A percentile compares a stretch with the other conserved stretches of the same genome.
Evolutionary conservation across 2,888 invertebrate genomes (phyloP).

Genomic region (Eristalis arbustorum): DNA sequence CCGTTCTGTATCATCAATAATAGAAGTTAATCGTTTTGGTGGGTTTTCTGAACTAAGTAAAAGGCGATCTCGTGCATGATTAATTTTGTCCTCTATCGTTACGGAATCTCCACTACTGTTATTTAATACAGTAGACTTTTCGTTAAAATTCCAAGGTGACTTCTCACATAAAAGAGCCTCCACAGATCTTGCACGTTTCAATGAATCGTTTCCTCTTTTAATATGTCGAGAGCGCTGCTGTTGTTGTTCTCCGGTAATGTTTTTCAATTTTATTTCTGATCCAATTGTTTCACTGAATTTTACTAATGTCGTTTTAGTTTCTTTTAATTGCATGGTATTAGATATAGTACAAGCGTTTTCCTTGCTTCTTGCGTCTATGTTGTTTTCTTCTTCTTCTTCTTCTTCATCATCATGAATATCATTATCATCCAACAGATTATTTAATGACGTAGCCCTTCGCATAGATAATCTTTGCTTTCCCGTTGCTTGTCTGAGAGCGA

Average conservation of each 20-base stretch:
- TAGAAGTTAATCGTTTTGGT: constrained; percentile 83
- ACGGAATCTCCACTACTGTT: constrained; percentile 68
- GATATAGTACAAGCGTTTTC: constrained; percentile 30
- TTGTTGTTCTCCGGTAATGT: not conserved
- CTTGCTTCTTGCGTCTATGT: constrained; percentile 30
- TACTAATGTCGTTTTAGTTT: not conserved
- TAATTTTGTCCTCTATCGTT: constrained; percentile 80
- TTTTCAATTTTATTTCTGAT: constrained; percentile 13
- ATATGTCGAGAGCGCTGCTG: constrained; percentile 78
- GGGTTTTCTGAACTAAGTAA: constrained; percentile 80
- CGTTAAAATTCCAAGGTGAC: constrained; percentile 77
- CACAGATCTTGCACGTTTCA: constrained; percentile 92
- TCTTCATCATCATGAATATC: constrained; percentile 77
- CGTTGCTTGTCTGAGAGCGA: constrained; percentile 89
- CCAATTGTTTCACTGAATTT: constrained; percentile 32
- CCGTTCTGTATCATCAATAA: constrained; percentile 87
- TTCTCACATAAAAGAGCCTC: constrained; percentile 89
- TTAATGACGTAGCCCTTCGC: constrained; percentile 91
- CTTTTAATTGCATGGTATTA: not conserved
- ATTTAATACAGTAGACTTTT: constrained; percentile 41
- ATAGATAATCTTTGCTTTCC: constrained; percentile 85
- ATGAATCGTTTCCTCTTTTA: constrained; percentile 83
- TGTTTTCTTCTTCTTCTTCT: constrained; percentile 73
- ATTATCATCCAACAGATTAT: constrained; percentile 89
- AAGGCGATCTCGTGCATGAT: constrained; percentile 79